Conservation (phyloP, 2,113 vertebrate genomes). For the Channa argus region DNA sequence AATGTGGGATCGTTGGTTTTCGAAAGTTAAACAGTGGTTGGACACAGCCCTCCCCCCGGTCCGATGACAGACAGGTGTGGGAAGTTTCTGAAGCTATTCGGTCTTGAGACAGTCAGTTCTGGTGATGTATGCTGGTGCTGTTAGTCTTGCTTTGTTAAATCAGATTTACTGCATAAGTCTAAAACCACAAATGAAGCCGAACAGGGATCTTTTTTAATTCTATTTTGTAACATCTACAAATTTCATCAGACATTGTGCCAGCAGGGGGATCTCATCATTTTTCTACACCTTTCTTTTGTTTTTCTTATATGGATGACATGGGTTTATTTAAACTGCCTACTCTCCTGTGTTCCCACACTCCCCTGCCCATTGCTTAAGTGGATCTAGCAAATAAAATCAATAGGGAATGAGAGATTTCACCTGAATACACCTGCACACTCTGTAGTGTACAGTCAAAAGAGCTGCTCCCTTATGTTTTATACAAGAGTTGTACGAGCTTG, state of each 20-base stretch:
- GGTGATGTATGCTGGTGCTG: too few species aligned
- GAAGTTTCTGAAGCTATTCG: too few species aligned
- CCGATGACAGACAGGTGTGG: too few species aligned
- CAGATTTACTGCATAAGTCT: too few species aligned
- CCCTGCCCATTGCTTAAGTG: neutral
- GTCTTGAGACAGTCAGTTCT: too few species aligned
- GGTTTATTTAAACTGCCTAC: neutral
- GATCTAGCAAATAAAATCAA: constrained; percentile 21
- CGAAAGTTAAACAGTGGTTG: too few species aligned
- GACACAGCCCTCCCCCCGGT: too few species aligned
- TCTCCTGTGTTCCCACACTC: neutral
- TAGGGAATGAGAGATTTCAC: constrained; percentile 31
- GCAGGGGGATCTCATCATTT: too few species aligned
- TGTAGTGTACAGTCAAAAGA: neutral
- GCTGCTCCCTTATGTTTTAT: constrained; percentile 29
- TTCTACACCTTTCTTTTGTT: neutral
- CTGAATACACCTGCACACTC: constrained; percentile 17
- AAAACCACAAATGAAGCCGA: neutral
- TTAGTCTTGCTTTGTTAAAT: too few species aligned
- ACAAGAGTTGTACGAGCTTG: neutral
- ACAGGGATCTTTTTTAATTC: neutral
- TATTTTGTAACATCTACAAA: too few species aligned
- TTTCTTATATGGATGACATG: neutral
- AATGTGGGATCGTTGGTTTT: too few species aligned
- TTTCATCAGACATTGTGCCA: too few species aligned